Base-by-base conservation (phyloP, 2,797 vertebrate species). In the Morelia viridis region DNA sequence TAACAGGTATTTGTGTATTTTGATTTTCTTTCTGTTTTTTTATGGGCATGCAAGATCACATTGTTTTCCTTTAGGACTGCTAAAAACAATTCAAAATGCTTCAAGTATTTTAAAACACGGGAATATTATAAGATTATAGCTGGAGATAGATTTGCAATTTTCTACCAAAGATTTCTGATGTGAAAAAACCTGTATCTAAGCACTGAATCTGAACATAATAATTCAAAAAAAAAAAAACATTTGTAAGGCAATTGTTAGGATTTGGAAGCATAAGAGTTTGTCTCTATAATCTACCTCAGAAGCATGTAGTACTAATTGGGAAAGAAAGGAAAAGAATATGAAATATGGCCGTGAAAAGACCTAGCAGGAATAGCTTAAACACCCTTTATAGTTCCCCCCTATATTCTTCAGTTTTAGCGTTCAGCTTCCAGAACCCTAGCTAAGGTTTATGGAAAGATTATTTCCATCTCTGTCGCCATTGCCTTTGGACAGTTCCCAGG, bases 1-100 rank as follows among this genome's bases (percentile, higher is more conserved):
- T 92, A 35, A 53, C 4, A 10, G n/a, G 92, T 93, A 19, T 89
- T 92, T 86, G 26, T 92, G 89, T 92, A 64, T 87, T 94, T 95
- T 76, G n/a, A 15, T 93, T 90, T 65, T 91, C 3, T 56, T 85
- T n/a, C 5, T 13, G 19, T 4, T 64, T 90, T 50, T 46, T 62
- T 90, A 1, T 8, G 35, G 35, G 22, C 35, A 19, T 83, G 13
- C 15, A 83, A 85, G 56, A 22, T 56, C 53, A 22, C 5, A 31
- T 24, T 89, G 62, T 46, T 89, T 89, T 56, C 62, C 22, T 9
- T 31, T 28, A 71, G 76, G 88, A 19, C 3, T 88, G 87, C 19
- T 56, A 76, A 89, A 64, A 41, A 22, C n/a, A 26, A 83, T 50
- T 35, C 28, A 50, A 28, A n/a, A 61, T 6, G 17, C 15, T 31